Evolutionary conservation across 1,140 invertebrate species (phyloP).

Genomic region (Pissodes strobi): DNA sequence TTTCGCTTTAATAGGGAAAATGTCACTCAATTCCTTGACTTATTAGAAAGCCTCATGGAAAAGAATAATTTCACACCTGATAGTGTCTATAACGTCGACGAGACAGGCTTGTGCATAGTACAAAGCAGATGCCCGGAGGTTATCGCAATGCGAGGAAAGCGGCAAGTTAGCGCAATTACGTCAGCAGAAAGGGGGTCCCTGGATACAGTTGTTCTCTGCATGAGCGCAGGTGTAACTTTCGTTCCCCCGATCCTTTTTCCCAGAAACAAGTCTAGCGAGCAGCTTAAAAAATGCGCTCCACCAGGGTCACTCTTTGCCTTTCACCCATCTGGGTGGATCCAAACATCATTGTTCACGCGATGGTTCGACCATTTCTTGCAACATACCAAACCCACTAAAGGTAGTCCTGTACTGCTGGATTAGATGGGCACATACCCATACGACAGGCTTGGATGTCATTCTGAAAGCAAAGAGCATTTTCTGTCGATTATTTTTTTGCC

Average conservation of each 20-base stretch:
- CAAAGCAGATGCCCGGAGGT: too few species aligned
- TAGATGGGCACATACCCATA: slow-evolving; percentile 45
- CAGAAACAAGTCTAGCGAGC: slow-evolving; percentile 39
- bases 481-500: slow-evolving; percentile 47
- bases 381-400: slow-evolving; percentile 30
- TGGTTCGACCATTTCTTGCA: slow-evolving; percentile 46
- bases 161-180: slow-evolving; percentile 55
- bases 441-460: slow-evolving; percentile 45
- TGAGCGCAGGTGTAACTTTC: slow-evolving; percentile 52
- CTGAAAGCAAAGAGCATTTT: slow-evolving; percentile 42
- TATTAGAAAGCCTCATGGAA: too few species aligned
- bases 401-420: slow-evolving; percentile 38
- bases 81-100: slow-evolving; percentile 53
- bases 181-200: slow-evolving; percentile 58
- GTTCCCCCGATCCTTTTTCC: slow-evolving; percentile 55
- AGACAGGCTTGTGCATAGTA: slow-evolving; percentile 49
- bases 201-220: slow-evolving; percentile 42
- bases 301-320: slow-evolving; percentile 43
- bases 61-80: too few species aligned
- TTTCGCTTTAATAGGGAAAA: too few species aligned
- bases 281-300: slow-evolving; percentile 44
- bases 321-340: slow-evolving; percentile 50
- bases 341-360: slow-evolving; percentile 36
- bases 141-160: slow-evolving; percentile 45
- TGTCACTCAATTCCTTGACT: too few species aligned